Evolutionary conservation across 2,113 vertebrate genomes (phyloP), one percentile per base, ranked within the genome.

Genomic region (Oceanodroma tethys): DNA sequence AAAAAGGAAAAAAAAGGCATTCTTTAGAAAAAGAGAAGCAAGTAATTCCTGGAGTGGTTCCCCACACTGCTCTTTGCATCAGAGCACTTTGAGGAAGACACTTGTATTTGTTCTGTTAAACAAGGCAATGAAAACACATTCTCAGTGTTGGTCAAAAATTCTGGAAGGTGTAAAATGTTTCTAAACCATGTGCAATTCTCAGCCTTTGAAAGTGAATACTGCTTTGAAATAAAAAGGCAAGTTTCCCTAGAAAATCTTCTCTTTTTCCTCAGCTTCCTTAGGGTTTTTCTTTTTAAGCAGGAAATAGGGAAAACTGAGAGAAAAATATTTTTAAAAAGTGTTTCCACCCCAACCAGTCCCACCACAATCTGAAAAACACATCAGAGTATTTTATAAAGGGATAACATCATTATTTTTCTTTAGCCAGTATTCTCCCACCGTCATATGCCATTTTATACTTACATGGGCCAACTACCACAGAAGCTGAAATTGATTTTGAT

Each of bases 1-100:
- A 7, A 10, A 16, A 19, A 13, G 47, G 2, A 11, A 34, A 27
- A 48, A 71, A 90, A 13, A 56, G 2, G 0, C 1, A n/a, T 43
- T 48, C 42, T n/a, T 81, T 66, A 43, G 34, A 63, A 85, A 74
- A 66, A 42, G 8, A 23, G 7, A 62, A 74, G 16, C 16, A 83
- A 66, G 10, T 13, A 13, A 23, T 63, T 80, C n/a, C 58, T 93
- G 38, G 8, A 2, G 2, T 55, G 11, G 19, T 4, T 95, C 16
- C 18, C 55, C 62, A 67, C 32, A 47, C 7, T 20, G 11, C 4
- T 70, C 18, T 66, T 68, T 63, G 27, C 34, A 60, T 40, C 29
- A 70, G 65, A 84, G 21, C 20, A 45, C 56, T 63, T 73, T 70
- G 38, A 90, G 34, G 45, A 83, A 67, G 43, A 81, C 5, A 52